A percentile compares a stretch with the other conserved stretches of the same genome.
Conservation (phyloP, 2,888 invertebrate species). For the Ischnus inquisitorius region DNA sequence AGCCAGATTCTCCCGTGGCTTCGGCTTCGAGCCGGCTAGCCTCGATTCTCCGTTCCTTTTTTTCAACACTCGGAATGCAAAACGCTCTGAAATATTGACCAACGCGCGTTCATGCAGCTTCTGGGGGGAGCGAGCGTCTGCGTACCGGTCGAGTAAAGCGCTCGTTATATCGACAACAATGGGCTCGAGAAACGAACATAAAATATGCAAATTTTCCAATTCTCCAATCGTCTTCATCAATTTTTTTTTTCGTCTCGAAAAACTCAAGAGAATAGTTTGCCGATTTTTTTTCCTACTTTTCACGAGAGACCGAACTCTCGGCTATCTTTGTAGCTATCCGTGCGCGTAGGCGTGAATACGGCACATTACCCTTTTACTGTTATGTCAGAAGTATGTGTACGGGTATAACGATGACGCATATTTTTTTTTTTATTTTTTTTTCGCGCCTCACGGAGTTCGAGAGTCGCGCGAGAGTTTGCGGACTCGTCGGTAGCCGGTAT, state of each 20-base stretch:
- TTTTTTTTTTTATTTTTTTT: constrained; percentile 23
- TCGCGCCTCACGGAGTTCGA: constrained; percentile 14
- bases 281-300: background rate
- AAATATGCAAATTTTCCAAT: constrained; percentile 6
- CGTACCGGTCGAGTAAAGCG: background rate
- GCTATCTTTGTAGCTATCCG: constrained; percentile 10
- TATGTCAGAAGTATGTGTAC: constrained; percentile 59
- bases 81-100: constrained; percentile 24
- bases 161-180: background rate
- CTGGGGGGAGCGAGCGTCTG: background rate
- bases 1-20: constrained; percentile 34
- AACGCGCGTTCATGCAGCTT: background rate
- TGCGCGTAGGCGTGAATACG: constrained; percentile 56
- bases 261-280: constrained; percentile 11
- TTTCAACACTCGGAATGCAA: constrained; percentile 24
- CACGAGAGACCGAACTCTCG: background rate
- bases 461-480: constrained; percentile 63
- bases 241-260: background rate
- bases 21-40: constrained; percentile 7
- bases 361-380: constrained; percentile 58
- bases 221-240: background rate
- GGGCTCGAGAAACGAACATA: background rate
- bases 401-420: constrained; percentile 55
- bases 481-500: constrained; percentile 43
- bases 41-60: constrained; percentile 1